phyloP scores from a whole-genome alignment of 2,113 vertebrate genomes.

The Sceloporus undulatus region DNA sequence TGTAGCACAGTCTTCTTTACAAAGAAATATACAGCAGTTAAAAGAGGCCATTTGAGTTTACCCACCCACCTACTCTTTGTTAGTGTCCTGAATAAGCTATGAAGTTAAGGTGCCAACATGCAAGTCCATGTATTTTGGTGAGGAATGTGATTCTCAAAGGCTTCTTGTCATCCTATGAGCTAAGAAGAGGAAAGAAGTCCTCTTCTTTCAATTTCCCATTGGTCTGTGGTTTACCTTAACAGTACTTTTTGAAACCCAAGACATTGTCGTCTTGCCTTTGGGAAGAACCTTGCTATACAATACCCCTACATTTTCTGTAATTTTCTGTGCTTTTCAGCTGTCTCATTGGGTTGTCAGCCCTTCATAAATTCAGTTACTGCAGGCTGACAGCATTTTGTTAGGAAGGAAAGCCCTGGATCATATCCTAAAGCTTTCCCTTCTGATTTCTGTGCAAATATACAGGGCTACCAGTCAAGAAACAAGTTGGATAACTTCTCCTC shows the following conservation, averaged over 20 bases:
- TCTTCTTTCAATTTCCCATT: not conserved
- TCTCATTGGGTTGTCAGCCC: not conserved
- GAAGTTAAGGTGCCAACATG: not conserved
- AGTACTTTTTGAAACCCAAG: not conserved
- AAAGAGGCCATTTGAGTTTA: not conserved
- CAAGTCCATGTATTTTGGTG: not conserved
- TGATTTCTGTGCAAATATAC: conserved; percentile 34
- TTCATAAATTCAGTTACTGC: conserved; percentile 9
- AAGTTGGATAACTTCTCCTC: conserved; percentile 32
- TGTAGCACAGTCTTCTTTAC: not conserved
- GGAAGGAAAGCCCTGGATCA: not conserved
- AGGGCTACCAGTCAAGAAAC: conserved; percentile 42
- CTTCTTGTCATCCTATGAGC: not conserved
- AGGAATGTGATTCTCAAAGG: not conserved
- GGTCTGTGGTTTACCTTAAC: not conserved
- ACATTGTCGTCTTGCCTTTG: not conserved
- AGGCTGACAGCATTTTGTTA: conserved; percentile 35
- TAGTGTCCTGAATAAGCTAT: not conserved
- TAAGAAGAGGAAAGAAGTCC: not conserved
- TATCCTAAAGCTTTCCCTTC: conserved; percentile 24
- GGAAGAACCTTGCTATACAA: not conserved
- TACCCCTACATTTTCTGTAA: not conserved
- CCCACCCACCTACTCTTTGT: not conserved
- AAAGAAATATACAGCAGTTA: not conserved
- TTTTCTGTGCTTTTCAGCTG: not conserved